Base-by-base conservation (phyloP, 2,888 invertebrate genomes). In the Macrophya alboannulata region DNA sequence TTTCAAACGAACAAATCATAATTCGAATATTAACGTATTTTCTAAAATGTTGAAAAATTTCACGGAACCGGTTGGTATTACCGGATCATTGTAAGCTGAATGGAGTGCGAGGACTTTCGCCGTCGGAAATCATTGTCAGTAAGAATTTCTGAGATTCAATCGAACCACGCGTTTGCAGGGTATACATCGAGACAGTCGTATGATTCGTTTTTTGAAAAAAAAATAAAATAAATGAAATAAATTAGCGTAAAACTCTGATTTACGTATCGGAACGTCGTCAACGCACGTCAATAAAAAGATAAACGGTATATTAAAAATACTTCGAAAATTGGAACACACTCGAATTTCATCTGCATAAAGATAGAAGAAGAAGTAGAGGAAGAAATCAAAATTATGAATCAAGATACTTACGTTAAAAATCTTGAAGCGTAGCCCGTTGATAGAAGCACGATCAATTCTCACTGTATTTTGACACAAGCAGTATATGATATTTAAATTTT, bases 401-500 rank as follows among this genome's bases (percentile, higher is more conserved):
- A 72, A 40, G 37, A 45, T 48, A 74, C 74, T 74, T 74, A 74
- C 74, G 31, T 74, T n/a, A 74, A 21, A 48, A 45, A 21, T 74
- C 5, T 74, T 25, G 74, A 74, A 74, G 21, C 21, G 25, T 74
- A 48, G 74, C 43, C 68, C 17, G 17, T 37, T 68, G 68, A 37
- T 15, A 74, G 45, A 10, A 74, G 21, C 74, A 74, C 74, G n/a
- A 4, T 48, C 45, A 21, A 74, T 74, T 25, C 12, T 74, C 74
- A 74, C 74, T 43, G 45, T 74, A 45, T 25, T 74, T 74, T 45
- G 74, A 43, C 74, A 74, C 74, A 74, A 25, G 21, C 9, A 21
- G 21, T n/a, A 21, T 45, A 72, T 40, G 40, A 68, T 68, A 68
- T 17, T 37, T 37, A 31, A 2, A 31, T 68, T 37, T 68, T 68